Base-by-base conservation (phyloP, 2,888 invertebrate species). In the Mermis nigrescens region DNA sequence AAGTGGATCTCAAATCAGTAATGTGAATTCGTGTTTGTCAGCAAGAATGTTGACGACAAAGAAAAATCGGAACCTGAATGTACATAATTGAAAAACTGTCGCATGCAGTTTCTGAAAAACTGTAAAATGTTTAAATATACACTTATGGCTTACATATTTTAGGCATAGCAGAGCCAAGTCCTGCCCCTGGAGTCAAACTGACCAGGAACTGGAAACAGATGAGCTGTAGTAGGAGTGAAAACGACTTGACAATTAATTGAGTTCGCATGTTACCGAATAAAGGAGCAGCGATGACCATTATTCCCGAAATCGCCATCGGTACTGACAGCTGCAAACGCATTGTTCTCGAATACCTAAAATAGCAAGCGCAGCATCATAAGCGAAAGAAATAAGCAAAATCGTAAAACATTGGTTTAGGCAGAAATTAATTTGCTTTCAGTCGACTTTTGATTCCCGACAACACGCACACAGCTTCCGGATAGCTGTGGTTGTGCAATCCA, bases 141-240 rank as follows among this genome's bases (percentile, higher is more conserved):
- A 56, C 48, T n/a, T n/a, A 22, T 27, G 2, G 65, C 66, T 63
- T 57, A 68, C 68, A 69, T 45, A 69, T 68, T 54, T 66, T 67
- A 1, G 68, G 68, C 38, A 67, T 64, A 28, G 58, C 51, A 26
- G 63, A 64, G 12, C 68, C 68, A 53, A 68, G 66, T 19, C 68
- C 68, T 28, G 67, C 59, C 52, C 66, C 66, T 32, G 68, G 67
- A 27, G 68, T 67, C 61, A 66, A 66, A 28, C 64, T 63, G n/a
- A 66, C 66, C 53, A 69, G 59, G 54, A 66, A 67, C 62, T 69
- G 68, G 64, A 69, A 68, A 60, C 66, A 65, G 64, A 69, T 61
- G 62, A 66, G 68, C 61, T 69, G 68, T 22, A 69, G 63, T 1
- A 69, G 64, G 24, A 69, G 63, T 26, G 68, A 67, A 62, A 69